Base-by-base conservation (phyloP, 2,797 vertebrate species). In the Oreochromis mossambicus region DNA sequence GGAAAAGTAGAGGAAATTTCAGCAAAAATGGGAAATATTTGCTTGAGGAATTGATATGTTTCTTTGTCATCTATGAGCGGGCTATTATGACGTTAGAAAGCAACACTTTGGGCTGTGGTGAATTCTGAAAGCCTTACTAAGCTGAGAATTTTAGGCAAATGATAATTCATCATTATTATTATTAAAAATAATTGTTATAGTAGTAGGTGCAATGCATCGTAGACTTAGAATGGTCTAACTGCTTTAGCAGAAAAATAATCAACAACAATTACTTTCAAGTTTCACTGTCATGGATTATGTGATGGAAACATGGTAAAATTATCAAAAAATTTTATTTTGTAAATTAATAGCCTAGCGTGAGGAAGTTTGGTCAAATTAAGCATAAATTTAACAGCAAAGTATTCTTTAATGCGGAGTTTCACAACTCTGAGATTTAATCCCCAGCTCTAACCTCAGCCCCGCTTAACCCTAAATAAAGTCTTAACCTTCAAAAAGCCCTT, bases 41-140 rank as follows among this genome's bases (percentile, higher is more conserved):
- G 11, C 6, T 73, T 73, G 43, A 46, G 66, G 5, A 46, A 46
- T 70, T 46, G 21, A 11, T 19, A 1, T 6, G 14, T 46, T 46
- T 46, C 38, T 46, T 70, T 46, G 24, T 46, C 2, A 51, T n/a
- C 19, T n/a, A 10, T n/a, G 50, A 52, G n/a, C n/a, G 26, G 0
- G 1, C 36, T 68, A 3, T 68, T 43, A 24, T 3, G 63, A 4
- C 13, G 26, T 43, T 68, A 68, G 38, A 70, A 70, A 70, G 36
- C 2, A 43, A 68, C n/a, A 68, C n/a, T 24, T 73, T 32, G 24
- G 24, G 24, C 9, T 48, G 24, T 26, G 41, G 41, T 11, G 46
- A 50, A 75, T 75, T 50, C 15, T 48, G 43, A 73, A 73, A 19
- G 24, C 13, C 5, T 48, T 73, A 48, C 24, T 73, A 48, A 29